Base-by-base conservation (phyloP, 2,888 invertebrate species). In the Sarcophaga carnaria region DNA sequence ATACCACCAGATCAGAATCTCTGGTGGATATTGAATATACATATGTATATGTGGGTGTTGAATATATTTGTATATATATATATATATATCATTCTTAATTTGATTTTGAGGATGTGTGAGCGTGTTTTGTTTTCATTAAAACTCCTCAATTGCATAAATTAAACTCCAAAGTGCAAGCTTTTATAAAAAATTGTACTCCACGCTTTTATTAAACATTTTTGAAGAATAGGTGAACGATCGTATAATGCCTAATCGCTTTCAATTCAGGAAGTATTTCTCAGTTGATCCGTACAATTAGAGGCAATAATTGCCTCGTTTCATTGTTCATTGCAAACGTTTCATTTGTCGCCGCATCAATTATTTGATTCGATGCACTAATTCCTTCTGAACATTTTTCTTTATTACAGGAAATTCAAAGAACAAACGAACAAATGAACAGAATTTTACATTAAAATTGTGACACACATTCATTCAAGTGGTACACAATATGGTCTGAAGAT, bases 371-470 rank as follows among this genome's bases (percentile, higher is more conserved):
- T 54, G 54, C 54, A 14, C 4, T 54, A 14, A 54, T 54, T 54
- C 14, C 17, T 54, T 14, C 54, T 54, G 14, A 1, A 49, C 54
- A 54, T 49, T 67, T 45, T 14, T 22, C 22, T 63, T 75, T 76
- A 63, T 76, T 82, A 66, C 82, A 77, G 77, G 77, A 77, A 82
- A 72, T 47, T 22, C 11, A 60, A 5, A 14, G 54, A 14, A 54
- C 17, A 5, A 17, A 17, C 2, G 54, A 3, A 54, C 12, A 54
- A 37, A 10, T 10, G 37, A 37, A 37, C 37, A 37, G 71, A 67
- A 67, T 64, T 77, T 64, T 47, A 78, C 72, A 69, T 78, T 78
- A 54, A 83, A 74, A 78, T 74, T 80, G 78, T 83, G 83, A 79
- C 83, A 83, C 70, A 80, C 64, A 84, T 84, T 75, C 70, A 80